Evolutionary conservation across 2,888 invertebrate species (phyloP), one percentile per base, ranked within the genome.

Genomic region (Leptinotarsa tumamoca): DNA sequence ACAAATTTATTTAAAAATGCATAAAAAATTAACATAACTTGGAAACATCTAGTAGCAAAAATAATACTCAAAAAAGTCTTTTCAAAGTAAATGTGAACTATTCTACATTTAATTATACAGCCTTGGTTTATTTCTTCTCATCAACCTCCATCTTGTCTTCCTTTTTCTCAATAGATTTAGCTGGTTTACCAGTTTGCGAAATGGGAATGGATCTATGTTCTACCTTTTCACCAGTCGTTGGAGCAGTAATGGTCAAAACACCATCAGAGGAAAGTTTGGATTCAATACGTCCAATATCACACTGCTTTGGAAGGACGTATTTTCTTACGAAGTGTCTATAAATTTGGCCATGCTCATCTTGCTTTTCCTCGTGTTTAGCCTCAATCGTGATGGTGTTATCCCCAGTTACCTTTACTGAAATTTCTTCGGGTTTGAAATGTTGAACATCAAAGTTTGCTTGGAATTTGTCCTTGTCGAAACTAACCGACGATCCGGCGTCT

Each of bases 361-460:
- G 75, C 51, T 77, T 77, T 33, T 79, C 79, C 56, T 79, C 75
- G 51, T 77, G 77, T 61, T 77, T 74, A 1, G 73, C 79, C 51
- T 79, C 79, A 15, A 79, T 68, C 50, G 79, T 77, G 23, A 79
- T 61, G 15, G 66, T 58, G 49, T 72, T 76, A 52, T 77, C 74
- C 4, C 70, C 73, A 1, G 73, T 72, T 15, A 79, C 66, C 69
- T 79, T 79, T 1, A 79, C 77, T 43, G 75, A 67, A 15, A 79
- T 77, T 68, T 77, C 79, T 33, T 75, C 74, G 4, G 79, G 79
- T 66, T 74, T 79, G 73, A 79, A 79, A 50, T 77, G 79, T 72
- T 79, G 79, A 17, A 79, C 77, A 67, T 72, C 77, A 27, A 77
- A 75, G 51, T 76, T 76, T 10, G 74, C 78, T 23, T 75, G 76